Evolutionary conservation across 2,888 invertebrate species (phyloP).

Genomic region (Pyrocoelia pectoralis): DNA sequence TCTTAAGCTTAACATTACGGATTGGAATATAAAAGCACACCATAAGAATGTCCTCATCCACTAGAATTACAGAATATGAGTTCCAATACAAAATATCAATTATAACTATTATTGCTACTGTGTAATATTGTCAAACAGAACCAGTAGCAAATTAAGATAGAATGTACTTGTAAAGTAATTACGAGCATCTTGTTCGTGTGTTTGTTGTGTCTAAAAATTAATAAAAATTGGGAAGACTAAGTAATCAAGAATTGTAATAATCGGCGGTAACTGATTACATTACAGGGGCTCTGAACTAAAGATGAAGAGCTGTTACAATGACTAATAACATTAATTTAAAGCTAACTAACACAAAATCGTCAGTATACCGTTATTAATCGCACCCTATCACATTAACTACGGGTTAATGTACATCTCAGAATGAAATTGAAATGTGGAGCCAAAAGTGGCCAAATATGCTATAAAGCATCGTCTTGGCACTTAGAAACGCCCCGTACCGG

Average conservation of each 20-base stretch:
- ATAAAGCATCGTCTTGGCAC: slow-evolving; percentile 19
- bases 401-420: slow-evolving; percentile 10
- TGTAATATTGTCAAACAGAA: no score
- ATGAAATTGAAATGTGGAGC: background rate
- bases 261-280: background rate
- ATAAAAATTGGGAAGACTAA: background rate
- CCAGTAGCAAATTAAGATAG: no score
- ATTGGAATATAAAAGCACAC: background rate
- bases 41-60: background rate
- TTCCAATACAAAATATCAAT: no score
- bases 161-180: no score
- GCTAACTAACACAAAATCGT: slow-evolving; percentile 3
- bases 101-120: no score
- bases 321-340: slow-evolving; percentile 8
- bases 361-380: background rate
- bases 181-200: no score
- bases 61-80: no score
- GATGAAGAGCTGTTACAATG: background rate
- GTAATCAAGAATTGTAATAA: no score
- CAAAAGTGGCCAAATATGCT: background rate
- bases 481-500: slow-evolving; percentile 30
- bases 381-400: slow-evolving; percentile 19
- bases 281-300: background rate
- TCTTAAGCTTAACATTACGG: background rate
- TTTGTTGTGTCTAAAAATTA: no score